A percentile compares a stretch with the other conserved stretches of the same genome.
Conservation (phyloP, 2,113 vertebrate species). For the Sphaerodactylus townsendi region DNA sequence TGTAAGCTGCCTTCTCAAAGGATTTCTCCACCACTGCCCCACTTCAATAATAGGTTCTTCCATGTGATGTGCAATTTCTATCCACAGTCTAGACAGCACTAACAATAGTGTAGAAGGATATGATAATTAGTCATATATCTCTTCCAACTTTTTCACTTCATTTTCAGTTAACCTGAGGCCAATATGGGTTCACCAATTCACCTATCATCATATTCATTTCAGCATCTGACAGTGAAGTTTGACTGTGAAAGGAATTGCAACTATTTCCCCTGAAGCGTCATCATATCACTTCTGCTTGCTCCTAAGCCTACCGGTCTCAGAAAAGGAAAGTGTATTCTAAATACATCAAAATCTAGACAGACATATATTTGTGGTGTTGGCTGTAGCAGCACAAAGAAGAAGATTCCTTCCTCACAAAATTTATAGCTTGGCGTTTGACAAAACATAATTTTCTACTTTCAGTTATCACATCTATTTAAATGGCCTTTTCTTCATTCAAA, state of each 20-base stretch:
- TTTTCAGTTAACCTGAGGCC: background rate
- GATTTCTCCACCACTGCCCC: background rate
- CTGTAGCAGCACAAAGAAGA: background rate
- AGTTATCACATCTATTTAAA: slow-evolving; percentile 38
- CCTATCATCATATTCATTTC: slow-evolving; percentile 3
- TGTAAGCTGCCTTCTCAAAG: background rate
- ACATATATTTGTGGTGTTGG: background rate
- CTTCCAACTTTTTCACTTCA: slow-evolving; percentile 14
- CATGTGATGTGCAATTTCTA: slow-evolving; percentile 3
- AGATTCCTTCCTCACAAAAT: slow-evolving; percentile 1
- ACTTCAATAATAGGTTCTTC: background rate
- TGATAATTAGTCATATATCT: slow-evolving; percentile 6
- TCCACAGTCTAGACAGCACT: background rate
- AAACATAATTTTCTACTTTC: slow-evolving; percentile 26
- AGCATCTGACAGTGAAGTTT: slow-evolving; percentile 1
- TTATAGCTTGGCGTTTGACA: background rate
- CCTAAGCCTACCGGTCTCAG: background rate
- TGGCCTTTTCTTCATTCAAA: slow-evolving; percentile 30
- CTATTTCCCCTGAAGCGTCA: background rate
- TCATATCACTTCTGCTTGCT: background rate
- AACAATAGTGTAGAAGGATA: slow-evolving; percentile 6
- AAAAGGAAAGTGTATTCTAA: background rate
- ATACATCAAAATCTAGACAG: background rate
- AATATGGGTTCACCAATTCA: background rate
- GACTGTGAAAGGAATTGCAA: slow-evolving; percentile 10